A percentile compares a stretch with the other conserved stretches of the same genome.
phyloP scores from a whole-genome alignment of 2,888 invertebrate species.

The Loripinus fragilis region DNA sequence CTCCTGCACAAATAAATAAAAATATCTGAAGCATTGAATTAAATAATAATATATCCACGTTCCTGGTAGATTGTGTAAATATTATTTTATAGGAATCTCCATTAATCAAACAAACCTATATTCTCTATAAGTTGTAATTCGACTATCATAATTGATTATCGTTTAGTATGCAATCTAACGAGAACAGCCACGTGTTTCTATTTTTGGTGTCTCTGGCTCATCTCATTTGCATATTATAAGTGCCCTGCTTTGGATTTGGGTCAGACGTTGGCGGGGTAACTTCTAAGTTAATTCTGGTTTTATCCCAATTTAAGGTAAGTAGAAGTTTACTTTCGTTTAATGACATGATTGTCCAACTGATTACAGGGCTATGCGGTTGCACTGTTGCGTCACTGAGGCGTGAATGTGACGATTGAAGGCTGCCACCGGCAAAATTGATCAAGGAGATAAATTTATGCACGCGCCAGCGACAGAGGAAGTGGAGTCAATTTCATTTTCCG shows the following conservation, averaged over 20 bases:
- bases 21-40: too few relatives aligned
- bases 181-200: slow-evolving; percentile 44
- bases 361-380: neutral
- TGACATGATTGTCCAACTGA: neutral
- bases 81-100: too few relatives aligned
- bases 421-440: slow-evolving; percentile 22
- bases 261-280: slow-evolving; percentile 55
- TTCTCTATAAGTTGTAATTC: too few relatives aligned
- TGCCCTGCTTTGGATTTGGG: slow-evolving; percentile 56
- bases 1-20: neutral
- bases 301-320: slow-evolving; percentile 5
- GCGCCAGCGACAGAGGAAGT: slow-evolving; percentile 34
- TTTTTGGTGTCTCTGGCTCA: slow-evolving; percentile 56
- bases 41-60: too few relatives aligned
- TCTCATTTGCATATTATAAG: slow-evolving; percentile 60
- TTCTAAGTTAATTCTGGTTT: slow-evolving; percentile 25
- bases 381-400: neutral
- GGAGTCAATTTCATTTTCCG: slow-evolving; percentile 28
- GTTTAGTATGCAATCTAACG: neutral
- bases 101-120: too few relatives aligned
- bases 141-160: too few relatives aligned
- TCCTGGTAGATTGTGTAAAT: too few relatives aligned
- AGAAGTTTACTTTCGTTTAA: neutral
- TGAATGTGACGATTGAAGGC: slow-evolving; percentile 15
- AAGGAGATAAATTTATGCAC: slow-evolving; percentile 48